Evolutionary conservation across 2,797 vertebrate genomes (phyloP).

Genomic region (Crotalus adamanteus): DNA sequence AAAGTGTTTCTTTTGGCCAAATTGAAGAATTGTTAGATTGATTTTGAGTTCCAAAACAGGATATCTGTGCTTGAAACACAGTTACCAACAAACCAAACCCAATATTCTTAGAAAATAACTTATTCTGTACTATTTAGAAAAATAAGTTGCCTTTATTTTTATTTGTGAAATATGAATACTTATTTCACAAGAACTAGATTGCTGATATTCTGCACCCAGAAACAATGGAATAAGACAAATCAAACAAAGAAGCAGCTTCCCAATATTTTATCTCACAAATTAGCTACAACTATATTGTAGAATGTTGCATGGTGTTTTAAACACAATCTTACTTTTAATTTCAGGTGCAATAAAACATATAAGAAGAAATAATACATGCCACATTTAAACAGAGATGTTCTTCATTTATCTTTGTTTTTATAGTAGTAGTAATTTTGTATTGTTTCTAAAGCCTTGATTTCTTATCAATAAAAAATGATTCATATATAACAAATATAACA

Average conservation of each 20-base stretch:
- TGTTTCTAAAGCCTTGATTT: neutral
- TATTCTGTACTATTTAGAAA: slow-evolving; percentile 48
- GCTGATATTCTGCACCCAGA: neutral
- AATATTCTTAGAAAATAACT: slow-evolving; percentile 57
- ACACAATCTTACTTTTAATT: slow-evolving; percentile 20
- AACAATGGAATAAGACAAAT: neutral
- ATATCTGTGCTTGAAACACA: slow-evolving; percentile 43
- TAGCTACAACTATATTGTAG: neutral
- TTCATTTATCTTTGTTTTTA: slow-evolving; percentile 19
- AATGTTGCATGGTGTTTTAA: slow-evolving; percentile 19
- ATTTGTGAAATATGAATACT: slow-evolving; percentile 39
- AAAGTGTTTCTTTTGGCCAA: slow-evolving; percentile 29
- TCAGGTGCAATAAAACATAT: neutral
- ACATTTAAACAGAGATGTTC: neutral
- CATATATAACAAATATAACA: neutral
- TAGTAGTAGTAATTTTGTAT: neutral
- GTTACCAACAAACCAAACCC: slow-evolving; percentile 49
- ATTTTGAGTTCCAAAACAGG: slow-evolving; percentile 31
- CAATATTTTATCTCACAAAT: neutral
- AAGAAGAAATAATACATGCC: slow-evolving; percentile 11
- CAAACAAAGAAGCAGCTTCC: neutral
- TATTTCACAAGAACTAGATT: neutral
- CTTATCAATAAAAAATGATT: neutral
- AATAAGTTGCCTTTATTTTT: slow-evolving; percentile 62
- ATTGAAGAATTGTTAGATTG: slow-evolving; percentile 45